Evolutionary conservation across 2,797 vertebrate species (phyloP), one percentile per base, ranked within the genome.

Genomic region (Xiphophorus birchmanni): DNA sequence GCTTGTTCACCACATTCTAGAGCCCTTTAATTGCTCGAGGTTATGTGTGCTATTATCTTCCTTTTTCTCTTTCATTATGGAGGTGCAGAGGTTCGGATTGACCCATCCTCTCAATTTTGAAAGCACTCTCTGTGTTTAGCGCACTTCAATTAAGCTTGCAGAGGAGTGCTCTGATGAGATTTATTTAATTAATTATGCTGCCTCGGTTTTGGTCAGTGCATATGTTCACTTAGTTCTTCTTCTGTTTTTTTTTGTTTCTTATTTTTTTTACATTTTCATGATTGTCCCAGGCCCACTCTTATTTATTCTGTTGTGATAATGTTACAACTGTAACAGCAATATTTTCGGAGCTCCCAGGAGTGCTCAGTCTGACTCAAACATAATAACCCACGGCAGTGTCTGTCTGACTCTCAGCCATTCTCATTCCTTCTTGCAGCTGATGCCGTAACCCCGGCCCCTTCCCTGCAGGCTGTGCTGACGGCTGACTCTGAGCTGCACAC

Each of bases 21-120:
- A 94, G 93, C 88, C 93, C 94, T 95, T 95, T 95, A 95, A 95
- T 95, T 95, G 94, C 94, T 94, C 84, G 91, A 95, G 94, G 94
- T 95, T 95, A 94, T 93, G 94, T 95, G 94, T 94, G 94, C 93
- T 95, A 95, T 95, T 95, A 95, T 95, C 93, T 95, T 92, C 91
- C 94, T 93, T 93, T 95, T 94, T 95, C 93, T 94, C 94, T 95
- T 95, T 95, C 94, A 95, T 95, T 95, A 95, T 92, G 89, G 91
- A 93, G 93, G 94, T 93, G 93, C 93, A 92, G 86, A 93, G 93
- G 93, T 94, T 94, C 92, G 87, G 93, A 93, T 92, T 94, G 94
- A 95, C 94, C 94, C 93, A 75, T 95, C 92, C 93, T 94, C 93
- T 94, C 94, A 94, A 94, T 95, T 95, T 95, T 94, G 91, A 94